phyloP scores from a whole-genome alignment of 2,797 vertebrate genomes.

The Varecia variegata region DNA sequence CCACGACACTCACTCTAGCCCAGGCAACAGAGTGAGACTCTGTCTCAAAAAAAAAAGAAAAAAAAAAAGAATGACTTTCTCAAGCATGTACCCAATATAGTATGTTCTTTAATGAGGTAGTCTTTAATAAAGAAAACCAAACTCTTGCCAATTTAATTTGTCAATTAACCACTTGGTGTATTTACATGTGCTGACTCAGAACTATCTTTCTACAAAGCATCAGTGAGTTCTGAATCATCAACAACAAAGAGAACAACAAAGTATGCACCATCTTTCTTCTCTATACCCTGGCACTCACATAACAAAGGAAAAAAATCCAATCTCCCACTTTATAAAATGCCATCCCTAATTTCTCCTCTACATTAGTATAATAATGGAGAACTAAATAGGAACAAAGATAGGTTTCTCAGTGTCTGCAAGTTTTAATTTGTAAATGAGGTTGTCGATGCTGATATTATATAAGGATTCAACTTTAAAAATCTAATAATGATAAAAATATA shows the following conservation, averaged over 20 bases:
- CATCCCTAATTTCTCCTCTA: not conserved
- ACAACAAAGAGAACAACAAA: not conserved
- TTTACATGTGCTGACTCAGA: not conserved
- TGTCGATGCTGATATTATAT: not conserved
- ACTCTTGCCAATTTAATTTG: conserved; percentile 29
- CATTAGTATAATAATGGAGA: not conserved
- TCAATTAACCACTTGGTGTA: not conserved
- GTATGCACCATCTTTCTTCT: not conserved
- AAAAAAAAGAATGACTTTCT: not conserved
- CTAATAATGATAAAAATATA: not conserved
- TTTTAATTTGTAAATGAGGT: conserved; percentile 34
- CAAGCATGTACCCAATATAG: not conserved
- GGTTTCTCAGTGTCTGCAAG: not conserved
- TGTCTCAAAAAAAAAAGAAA: too few relatives aligned
- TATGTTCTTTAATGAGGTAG: not conserved
- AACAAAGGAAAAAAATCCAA: not conserved
- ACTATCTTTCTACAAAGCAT: not conserved
- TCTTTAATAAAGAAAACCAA: conserved; percentile 52
- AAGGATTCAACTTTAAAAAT: conserved; percentile 47
- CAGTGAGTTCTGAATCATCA: not conserved
- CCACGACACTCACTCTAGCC: too few relatives aligned
- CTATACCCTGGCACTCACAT: not conserved
- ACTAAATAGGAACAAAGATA: conserved; percentile 22
- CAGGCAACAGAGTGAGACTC: too few relatives aligned
- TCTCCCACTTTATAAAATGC: conserved; percentile 6